Base-by-base conservation (phyloP, 2,797 vertebrate genomes). In the Calcarius lapponicus region DNA sequence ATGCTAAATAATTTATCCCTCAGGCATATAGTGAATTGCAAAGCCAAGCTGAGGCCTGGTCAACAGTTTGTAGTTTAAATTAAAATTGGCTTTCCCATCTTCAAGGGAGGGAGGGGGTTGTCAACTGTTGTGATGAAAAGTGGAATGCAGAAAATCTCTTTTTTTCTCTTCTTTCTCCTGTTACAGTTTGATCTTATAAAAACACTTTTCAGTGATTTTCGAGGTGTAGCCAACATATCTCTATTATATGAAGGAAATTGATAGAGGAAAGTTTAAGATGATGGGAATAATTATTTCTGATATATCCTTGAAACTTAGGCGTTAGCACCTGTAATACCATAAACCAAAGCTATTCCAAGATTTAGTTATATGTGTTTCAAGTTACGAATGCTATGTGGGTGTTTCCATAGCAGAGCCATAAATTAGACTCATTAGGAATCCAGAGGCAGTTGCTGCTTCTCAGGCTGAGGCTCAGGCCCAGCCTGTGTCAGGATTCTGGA, bases 1-100 rank as follows among this genome's bases (percentile, higher is more conserved):
- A 96, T 96, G 87, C 91, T 97, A 96, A 91, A 90, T 97, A 96
- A 97, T 97, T 97, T 96, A 97, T 96, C 93, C 94, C 93, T 95
- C 71, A 25, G 42, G 95, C 95, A 93, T 64, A 97, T 40, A 94
- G 90, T 75, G 93, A 58, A 96, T 54, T 74, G 95, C 93, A 83
- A 87, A 95, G 90, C 91, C 94, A 94, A 96, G 92, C 91, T 93
- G 84, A 87, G 95, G 71, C 88, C 88, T 93, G 89, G 91, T 95
- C 95, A 97, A 92, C 95, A 96, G 95, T 96, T 97, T 72, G 88
- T 80, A 86, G 80, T 86, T 97, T 94, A 96, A 97, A 94, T 97
- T 94, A 96, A 97, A 96, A 86, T 66, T 82, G 67, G 31, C 65
- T 91, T 94, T 84, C 91, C 40, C 18, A 19, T 84, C 64, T 56